Conservation (phyloP, 2,888 invertebrate species). For the Megamerina dolium region DNA sequence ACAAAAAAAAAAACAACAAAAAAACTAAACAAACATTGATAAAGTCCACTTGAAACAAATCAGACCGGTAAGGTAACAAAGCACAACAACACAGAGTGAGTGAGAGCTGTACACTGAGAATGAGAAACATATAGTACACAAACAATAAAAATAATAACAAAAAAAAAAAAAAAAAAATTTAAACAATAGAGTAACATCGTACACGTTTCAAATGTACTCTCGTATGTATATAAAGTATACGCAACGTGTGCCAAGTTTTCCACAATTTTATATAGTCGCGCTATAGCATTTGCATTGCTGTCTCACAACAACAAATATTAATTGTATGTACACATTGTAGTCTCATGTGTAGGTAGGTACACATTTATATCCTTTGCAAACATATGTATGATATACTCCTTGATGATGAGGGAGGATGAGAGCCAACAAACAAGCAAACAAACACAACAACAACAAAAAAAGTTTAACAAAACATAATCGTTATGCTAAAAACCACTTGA, state of each 20-base stretch:
- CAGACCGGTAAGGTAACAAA: constrained; percentile 3
- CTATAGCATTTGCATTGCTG: no score
- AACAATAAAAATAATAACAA: background rate
- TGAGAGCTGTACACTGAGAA: background rate
- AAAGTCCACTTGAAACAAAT: constrained; percentile 15
- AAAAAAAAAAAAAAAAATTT: background rate
- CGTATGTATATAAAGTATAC: no score
- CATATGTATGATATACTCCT: no score
- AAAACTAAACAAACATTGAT: constrained; percentile 10
- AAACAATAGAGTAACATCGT: no score
- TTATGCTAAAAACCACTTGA: background rate
- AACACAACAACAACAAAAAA: constrained; percentile 2
- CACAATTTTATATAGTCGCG: no score
- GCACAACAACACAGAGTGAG: background rate
- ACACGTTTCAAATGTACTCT: no score
- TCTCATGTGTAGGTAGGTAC: no score
- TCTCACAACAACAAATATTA: no score
- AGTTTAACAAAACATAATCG: constrained; percentile 13
- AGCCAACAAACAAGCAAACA: constrained; percentile 1
- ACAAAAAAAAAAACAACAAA: background rate
- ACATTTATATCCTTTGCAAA: no score
- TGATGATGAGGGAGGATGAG: no score
- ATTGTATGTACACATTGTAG: no score
- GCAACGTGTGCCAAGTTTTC: no score
- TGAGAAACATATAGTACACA: background rate